phyloP scores from a whole-genome alignment of 2,797 vertebrate genomes.

The Knipowitschia caucasica region DNA sequence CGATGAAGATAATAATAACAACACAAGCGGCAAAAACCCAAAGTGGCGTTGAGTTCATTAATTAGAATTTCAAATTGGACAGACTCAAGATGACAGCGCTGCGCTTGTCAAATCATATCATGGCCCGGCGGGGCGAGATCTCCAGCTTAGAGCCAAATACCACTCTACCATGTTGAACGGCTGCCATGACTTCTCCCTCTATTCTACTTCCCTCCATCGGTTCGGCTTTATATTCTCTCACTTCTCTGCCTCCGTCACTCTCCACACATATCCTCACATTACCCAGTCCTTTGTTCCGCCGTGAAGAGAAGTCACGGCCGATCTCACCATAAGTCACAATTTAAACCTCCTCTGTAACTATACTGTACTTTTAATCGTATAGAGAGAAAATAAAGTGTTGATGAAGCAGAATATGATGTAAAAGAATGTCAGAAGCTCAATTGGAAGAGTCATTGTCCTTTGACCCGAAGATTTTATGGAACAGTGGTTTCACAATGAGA shows the following conservation, averaged over 20 bases:
- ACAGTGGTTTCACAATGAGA: not conserved
- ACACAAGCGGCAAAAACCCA: conserved; percentile 52
- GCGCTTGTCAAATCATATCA: conserved; percentile 80
- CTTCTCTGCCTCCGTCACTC: conserved; percentile 14
- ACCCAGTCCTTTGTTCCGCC: conserved; percentile 57
- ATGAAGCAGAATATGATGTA: not conserved
- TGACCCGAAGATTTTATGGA: too few species aligned
- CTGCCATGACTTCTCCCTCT: conserved; percentile 51
- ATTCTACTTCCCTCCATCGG: not conserved
- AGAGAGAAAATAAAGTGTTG: conserved; percentile 14
- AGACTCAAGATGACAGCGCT: conserved; percentile 78
- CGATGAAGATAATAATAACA: conserved; percentile 28
- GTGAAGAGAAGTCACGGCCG: conserved; percentile 59
- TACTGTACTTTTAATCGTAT: conserved; percentile 41
- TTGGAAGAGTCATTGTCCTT: not conserved
- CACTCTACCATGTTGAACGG: conserved; percentile 61
- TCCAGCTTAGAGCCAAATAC: conserved; percentile 63
- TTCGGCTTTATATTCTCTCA: too few species aligned
- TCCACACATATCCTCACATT: conserved; percentile 63
- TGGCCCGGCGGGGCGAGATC: conserved; percentile 59
- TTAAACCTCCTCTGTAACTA: conserved; percentile 63
- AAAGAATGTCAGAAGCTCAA: not conserved
- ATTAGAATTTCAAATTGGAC: conserved; percentile 82
- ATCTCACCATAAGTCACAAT: conserved; percentile 76
- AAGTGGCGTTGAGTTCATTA: conserved; percentile 76